Base-by-base conservation (phyloP, 2,113 vertebrate species). In the Mixornis gularis region DNA sequence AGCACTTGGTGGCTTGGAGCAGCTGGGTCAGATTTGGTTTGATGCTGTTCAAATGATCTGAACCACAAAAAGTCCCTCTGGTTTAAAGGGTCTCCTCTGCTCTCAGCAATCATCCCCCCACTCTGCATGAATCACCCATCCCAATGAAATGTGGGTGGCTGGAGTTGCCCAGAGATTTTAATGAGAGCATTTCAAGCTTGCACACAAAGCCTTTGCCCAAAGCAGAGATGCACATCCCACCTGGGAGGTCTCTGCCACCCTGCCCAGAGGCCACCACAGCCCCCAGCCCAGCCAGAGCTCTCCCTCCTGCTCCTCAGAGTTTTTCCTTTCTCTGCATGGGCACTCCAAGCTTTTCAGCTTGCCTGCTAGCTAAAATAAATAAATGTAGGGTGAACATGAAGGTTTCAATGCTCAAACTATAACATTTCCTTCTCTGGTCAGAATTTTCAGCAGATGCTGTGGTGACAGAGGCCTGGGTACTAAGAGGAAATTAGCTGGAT, bases 101-200 rank as follows among this genome's bases (percentile, higher is more conserved):
- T 51, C 63, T 68, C n/a, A 60, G 53, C 25, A 59, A 30, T 30
- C 46, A 6, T 6, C 13, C 8, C 38, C 21, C 16, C 41, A 2
- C 30, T 65, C 58, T 36, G 69, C 62, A 30, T 0, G 0, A 66
- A 62, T 26, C 34, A 41, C 9, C 8, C 3, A 0, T 34, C 32
- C 48, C 29, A 55, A 32, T 36, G 64, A 74, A 84, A 38, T 24
- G 36, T 17, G n/a, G 29, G 51, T 55, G 52, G 26, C 34, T 91
- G 80, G 34, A 59, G 22, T 3, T 72, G 25, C 55, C 55, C 60
- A 43, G 44, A 48, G 41, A 52, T 40, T 52, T 58, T 30, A 41
- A 25, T 14, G 18, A 30, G 30, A 11, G 34, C 32, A 32, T 24
- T 48, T 8, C 26, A 51, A 66, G 70, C 25, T 66, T 68, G 24